Conservation (phyloP, 2,888 invertebrate species). For the Meiosimyza platycephala region DNA sequence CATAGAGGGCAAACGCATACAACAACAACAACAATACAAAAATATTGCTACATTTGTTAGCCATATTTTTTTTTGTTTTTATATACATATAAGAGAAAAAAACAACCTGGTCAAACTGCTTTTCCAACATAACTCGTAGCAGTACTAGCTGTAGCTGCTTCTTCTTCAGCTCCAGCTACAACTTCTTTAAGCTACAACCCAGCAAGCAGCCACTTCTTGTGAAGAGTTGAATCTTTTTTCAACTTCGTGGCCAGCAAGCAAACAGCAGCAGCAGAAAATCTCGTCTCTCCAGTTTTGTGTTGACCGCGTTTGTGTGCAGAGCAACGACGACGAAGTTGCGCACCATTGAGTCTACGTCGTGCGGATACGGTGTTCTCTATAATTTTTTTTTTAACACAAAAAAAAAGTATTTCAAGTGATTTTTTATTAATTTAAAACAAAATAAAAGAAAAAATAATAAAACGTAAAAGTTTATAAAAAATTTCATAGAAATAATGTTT, state of each 20-base stretch:
- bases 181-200: conserved; percentile 37
- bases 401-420: conserved; percentile 1
- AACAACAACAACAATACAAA: conserved; percentile 1
- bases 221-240: conserved; percentile 7
- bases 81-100: conserved; percentile 22
- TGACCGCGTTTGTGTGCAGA: conserved; percentile 65
- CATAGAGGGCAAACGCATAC: neutral
- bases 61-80: neutral
- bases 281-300: conserved; percentile 63
- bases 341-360: conserved; percentile 42
- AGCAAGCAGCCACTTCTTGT: conserved; percentile 43
- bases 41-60: neutral
- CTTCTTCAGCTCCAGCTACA: neutral
- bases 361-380: neutral
- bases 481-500: neutral
- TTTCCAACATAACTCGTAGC: conserved; percentile 46
- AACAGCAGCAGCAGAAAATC: conserved; percentile 26
- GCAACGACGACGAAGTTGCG: conserved; percentile 50
- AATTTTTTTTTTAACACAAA: neutral
- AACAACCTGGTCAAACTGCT: conserved; percentile 58
- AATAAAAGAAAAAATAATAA: neutral
- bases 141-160: neutral
- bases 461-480: neutral
- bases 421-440: neutral
- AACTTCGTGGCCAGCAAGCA: conserved; percentile 13